phyloP scores from a whole-genome alignment of 2,113 vertebrate species.

The Malurus elegans region DNA sequence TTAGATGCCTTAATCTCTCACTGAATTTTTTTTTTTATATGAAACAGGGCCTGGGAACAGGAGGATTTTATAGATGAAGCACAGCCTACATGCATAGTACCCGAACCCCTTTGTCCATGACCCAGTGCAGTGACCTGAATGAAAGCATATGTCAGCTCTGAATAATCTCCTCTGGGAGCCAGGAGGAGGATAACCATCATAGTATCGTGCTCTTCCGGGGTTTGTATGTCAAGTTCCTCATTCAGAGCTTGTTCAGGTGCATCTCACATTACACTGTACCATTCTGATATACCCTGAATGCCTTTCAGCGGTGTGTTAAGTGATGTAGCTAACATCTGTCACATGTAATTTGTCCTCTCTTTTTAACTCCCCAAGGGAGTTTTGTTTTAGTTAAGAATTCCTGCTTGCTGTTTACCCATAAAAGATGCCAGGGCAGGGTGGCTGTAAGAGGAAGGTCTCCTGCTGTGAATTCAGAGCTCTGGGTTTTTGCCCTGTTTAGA shows the following conservation, averaged over 20 bases:
- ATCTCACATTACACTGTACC: not conserved
- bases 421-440: not conserved
- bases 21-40: not conserved
- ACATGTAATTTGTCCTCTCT: slow-evolving; percentile 43
- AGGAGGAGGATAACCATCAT: not conserved
- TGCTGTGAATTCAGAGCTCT: not conserved
- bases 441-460: not conserved
- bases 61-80: not conserved
- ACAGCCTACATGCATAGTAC: not conserved
- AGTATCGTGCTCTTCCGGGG: not conserved
- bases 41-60: not conserved
- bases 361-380: slow-evolving; percentile 30
- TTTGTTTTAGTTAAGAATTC: slow-evolving; percentile 52
- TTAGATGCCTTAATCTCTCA: not conserved
- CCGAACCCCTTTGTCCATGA: not conserved
- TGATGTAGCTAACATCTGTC: slow-evolving; percentile 58
- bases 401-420: slow-evolving; percentile 1
- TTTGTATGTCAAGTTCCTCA: not conserved
- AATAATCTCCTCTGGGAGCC: not conserved
- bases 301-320: slow-evolving; percentile 35
- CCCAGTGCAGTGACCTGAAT: not conserved
- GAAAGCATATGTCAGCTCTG: not conserved
- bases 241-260: slow-evolving; percentile 6
- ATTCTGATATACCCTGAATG: slow-evolving; percentile 18
- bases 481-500: not conserved